phyloP scores from a whole-genome alignment of 2,113 vertebrate genomes.

The Myanophis thanlyinensis region DNA sequence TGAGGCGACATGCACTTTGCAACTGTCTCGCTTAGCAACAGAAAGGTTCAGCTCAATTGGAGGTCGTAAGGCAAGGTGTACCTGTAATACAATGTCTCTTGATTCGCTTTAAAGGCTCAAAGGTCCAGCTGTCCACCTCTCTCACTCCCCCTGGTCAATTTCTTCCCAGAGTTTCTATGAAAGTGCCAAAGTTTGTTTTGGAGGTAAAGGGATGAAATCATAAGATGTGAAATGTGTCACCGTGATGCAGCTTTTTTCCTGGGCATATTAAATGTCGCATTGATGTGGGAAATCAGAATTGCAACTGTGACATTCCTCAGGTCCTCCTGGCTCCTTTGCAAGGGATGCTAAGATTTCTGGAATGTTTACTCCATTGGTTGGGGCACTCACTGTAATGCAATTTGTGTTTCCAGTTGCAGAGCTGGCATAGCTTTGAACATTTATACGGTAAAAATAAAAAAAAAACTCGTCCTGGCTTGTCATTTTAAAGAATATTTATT shows the following conservation, averaged over 20 bases:
- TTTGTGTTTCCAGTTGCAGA: background rate
- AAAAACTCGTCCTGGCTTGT: background rate
- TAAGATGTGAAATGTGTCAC: conserved; percentile 24
- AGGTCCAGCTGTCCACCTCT: background rate
- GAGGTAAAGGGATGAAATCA: background rate
- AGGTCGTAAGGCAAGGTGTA: too few relatives aligned
- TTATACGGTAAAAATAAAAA: background rate
- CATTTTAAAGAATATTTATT: too few relatives aligned
- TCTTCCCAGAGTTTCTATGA: background rate
- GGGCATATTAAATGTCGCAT: background rate
- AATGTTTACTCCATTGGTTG: background rate
- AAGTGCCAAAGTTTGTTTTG: background rate
- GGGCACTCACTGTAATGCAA: background rate
- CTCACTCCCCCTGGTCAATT: background rate
- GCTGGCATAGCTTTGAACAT: background rate
- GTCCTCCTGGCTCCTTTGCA: background rate
- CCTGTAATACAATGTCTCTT: background rate
- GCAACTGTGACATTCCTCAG: conserved; percentile 21
- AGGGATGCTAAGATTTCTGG: background rate
- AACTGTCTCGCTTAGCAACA: too few relatives aligned
- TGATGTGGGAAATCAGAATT: background rate
- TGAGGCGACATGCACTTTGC: too few relatives aligned
- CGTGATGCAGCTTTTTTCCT: background rate
- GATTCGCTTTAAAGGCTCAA: background rate
- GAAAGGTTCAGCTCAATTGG: too few relatives aligned